phyloP scores from a whole-genome alignment of 2,797 vertebrate genomes.

The Micropoecilia bifurca region DNA sequence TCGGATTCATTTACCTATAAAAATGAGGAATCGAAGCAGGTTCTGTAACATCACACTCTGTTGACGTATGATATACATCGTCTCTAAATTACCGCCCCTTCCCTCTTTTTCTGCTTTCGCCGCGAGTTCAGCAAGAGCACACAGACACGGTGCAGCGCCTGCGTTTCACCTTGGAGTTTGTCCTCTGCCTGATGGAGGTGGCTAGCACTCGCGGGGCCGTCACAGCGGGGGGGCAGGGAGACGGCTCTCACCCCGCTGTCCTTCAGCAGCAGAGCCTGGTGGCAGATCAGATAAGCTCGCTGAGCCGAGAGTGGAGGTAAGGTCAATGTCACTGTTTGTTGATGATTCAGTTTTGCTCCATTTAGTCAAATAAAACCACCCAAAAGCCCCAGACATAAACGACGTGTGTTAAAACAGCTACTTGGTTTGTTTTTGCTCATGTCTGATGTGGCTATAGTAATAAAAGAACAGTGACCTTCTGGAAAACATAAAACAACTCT shows the following conservation, averaged over 20 bases:
- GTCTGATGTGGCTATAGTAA: background rate
- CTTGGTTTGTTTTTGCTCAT: background rate
- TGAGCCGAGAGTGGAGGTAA: constrained; percentile 96
- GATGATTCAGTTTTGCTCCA: background rate
- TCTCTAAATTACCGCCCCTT: background rate
- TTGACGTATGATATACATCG: constrained; percentile 11
- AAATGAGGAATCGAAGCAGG: background rate
- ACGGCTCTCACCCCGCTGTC: constrained; percentile 73
- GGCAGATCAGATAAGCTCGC: constrained; percentile 95
- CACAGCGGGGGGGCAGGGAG: constrained; percentile 55
- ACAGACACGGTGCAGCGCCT: constrained; percentile 90
- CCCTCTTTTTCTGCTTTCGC: constrained; percentile 6
- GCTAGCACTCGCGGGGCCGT: constrained; percentile 83
- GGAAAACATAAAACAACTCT: background rate
- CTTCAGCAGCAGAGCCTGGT: constrained; percentile 92
- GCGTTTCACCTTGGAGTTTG: constrained; percentile 91
- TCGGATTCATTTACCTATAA: background rate
- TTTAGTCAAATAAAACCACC: background rate
- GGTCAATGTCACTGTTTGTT: constrained; percentile 1
- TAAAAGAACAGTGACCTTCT: background rate
- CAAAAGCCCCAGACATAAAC: background rate
- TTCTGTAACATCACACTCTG: constrained; percentile 1
- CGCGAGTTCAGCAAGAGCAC: constrained; percentile 91
- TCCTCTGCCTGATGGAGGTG: constrained; percentile 91
- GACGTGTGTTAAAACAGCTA: background rate